Evolutionary conservation across 2,797 vertebrate species (phyloP).

Genomic region (Threskiornis aethiopicus): DNA sequence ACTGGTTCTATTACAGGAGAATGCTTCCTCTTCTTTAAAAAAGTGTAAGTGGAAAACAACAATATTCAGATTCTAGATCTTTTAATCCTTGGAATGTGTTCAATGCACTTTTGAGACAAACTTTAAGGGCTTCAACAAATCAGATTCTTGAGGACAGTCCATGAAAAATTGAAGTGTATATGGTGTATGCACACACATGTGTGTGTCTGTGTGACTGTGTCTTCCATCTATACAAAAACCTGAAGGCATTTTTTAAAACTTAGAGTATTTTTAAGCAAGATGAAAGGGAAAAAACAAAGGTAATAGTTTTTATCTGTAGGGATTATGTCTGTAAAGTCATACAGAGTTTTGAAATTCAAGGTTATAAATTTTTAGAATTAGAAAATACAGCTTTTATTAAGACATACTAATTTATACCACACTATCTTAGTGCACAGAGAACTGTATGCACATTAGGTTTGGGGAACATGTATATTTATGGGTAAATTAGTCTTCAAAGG

Average conservation of each 20-base stretch:
- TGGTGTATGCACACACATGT: background rate
- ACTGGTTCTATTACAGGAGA: background rate
- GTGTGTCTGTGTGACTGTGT: background rate
- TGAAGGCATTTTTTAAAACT: background rate
- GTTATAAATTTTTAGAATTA: slow-evolving; percentile 30
- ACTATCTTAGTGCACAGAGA: background rate
- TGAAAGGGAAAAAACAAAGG: background rate
- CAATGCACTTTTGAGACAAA: slow-evolving; percentile 5
- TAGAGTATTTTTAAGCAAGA: slow-evolving; percentile 21
- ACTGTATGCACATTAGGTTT: background rate
- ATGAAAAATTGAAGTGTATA: background rate
- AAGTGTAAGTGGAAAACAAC: background rate
- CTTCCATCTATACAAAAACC: background rate
- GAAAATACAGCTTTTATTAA: slow-evolving; percentile 7
- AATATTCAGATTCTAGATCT: background rate
- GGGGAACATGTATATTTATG: background rate
- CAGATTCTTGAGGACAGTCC: background rate
- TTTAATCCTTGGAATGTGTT: background rate
- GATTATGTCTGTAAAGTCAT: background rate
- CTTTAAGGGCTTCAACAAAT: background rate
- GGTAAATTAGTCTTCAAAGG: slow-evolving; percentile 27
- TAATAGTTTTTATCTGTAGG: background rate
- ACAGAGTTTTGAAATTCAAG: slow-evolving; percentile 47
- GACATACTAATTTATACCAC: background rate
- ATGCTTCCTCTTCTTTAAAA: background rate